Base-by-base conservation (phyloP, 2,888 invertebrate genomes). In the Anorthoa munda region DNA sequence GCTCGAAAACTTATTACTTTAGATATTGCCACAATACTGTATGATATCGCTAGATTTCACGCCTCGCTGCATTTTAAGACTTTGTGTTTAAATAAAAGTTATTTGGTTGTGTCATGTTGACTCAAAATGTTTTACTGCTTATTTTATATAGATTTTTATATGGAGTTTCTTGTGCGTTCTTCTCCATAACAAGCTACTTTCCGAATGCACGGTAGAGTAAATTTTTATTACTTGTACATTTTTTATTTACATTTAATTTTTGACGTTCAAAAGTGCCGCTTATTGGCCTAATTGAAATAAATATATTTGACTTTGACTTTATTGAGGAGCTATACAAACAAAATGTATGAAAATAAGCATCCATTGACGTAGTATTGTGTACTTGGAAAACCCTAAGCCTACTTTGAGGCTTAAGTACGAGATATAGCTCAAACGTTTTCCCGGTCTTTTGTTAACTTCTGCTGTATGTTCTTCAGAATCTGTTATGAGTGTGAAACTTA, bases 1-100 rank as follows among this genome's bases (percentile, higher is more conserved):
- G 95, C 93, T 90, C 86, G 83, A 83, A 86, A 89, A 91, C 90
- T 93, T 94, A 93, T 94, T 93, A 93, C 93, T 83, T 78, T 79
- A 90, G 87, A 89, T 90, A 90, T 87, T 88, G 80, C 84, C 82
- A 87, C 85, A 87, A 86, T 89, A 88, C 86, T 79, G 69, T 70
- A 61, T 79, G 75, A 83, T 83, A 75, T 70, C 77, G 69, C 78
- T 85, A 85, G 74, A 84, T 88, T 86, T 88, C 74, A 77, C 77
- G 72, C 68, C 50, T 4, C 79, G 55, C 45, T 67, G 72, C 73
- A 53, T 68, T 70, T 66, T 61, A 61, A 72, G 56, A 59, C 56
- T 17, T 65, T 53, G 17, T 59, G 45, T 77, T 77, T 53, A 48
- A 58, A 82, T 66, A 69, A 65, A 66, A 26, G 26, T 58, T 31